phyloP scores from a whole-genome alignment of 2,888 invertebrate genomes.

The Isotomurus palustris region DNA sequence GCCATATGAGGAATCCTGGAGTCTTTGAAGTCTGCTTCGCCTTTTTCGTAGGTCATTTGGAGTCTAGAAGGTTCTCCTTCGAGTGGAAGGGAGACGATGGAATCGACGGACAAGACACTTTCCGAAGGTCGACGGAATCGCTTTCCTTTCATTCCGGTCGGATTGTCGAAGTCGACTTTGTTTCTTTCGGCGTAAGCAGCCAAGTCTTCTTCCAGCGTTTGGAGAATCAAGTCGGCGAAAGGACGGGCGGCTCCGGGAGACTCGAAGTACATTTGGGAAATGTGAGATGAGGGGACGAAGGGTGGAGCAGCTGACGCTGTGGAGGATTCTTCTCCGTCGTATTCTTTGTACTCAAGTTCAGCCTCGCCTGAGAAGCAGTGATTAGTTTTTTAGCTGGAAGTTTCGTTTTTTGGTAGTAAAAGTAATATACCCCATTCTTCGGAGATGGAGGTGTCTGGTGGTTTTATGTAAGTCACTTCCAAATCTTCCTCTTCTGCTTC shows the following conservation, averaged over 20 bases:
- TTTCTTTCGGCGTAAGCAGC: slow-evolving; percentile 11
- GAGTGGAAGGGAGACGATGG: slow-evolving; percentile 10
- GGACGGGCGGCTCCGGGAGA: slow-evolving; percentile 18
- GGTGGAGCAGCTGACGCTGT: background rate
- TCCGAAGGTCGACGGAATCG: slow-evolving; percentile 24
- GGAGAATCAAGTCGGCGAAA: slow-evolving; percentile 32
- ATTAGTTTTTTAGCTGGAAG: too few relatives aligned
- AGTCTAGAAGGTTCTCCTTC: slow-evolving; percentile 28
- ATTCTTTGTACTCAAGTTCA: too few relatives aligned
- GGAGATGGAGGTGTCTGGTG: background rate
- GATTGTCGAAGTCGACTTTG: slow-evolving; percentile 11
- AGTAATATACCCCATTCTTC: background rate
- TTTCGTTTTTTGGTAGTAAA: too few relatives aligned
- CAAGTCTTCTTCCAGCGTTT: slow-evolving; percentile 35
- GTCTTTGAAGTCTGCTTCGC: slow-evolving; percentile 10
- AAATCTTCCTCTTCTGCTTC: background rate
- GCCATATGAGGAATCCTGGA: background rate
- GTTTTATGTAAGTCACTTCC: background rate
- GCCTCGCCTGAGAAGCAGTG: too few relatives aligned
- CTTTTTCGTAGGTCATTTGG: slow-evolving; percentile 22
- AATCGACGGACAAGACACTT: too few relatives aligned
- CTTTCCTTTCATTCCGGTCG: background rate
- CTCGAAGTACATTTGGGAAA: slow-evolving; percentile 10
- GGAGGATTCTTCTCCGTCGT: too few relatives aligned
- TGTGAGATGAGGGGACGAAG: too few relatives aligned